These are phyloP conservation scores for Scaptomyza polygonia DNA, from an alignment of 2,888 invertebrate genomes.

Conservation along the genomic window DNA sequence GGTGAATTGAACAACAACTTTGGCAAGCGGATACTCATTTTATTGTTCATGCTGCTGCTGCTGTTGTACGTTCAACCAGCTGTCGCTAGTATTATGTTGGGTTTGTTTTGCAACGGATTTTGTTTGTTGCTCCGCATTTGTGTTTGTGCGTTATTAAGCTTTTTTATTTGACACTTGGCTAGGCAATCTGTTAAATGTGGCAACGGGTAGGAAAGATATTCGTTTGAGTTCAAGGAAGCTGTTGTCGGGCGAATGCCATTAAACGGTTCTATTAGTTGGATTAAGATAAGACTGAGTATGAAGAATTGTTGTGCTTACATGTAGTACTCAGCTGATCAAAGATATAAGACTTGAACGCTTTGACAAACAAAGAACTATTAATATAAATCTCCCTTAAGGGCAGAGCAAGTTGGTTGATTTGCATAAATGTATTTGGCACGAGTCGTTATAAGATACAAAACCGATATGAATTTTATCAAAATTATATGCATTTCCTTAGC, in stretches of 20 bases:
- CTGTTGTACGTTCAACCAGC: slow-evolving; percentile 40
- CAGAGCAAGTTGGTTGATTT: too few relatives aligned
- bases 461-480: too few relatives aligned
- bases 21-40: too few relatives aligned
- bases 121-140: slow-evolving; percentile 2
- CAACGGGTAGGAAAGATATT: too few relatives aligned
- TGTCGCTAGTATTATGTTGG: slow-evolving; percentile 28
- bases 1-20: slow-evolving; percentile 23
- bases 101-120: neutral
- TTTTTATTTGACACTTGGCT: slow-evolving; percentile 8
- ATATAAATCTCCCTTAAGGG: too few relatives aligned
- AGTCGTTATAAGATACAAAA: too few relatives aligned
- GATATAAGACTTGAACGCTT: too few relatives aligned
- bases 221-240: slow-evolving; percentile 4
- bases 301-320: neutral
- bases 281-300: neutral
- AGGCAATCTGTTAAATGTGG: too few relatives aligned
- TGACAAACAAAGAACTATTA: too few relatives aligned
- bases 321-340: neutral
- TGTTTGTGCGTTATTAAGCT: slow-evolving; percentile 10
- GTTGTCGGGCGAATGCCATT: neutral
- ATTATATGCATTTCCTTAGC: too few relatives aligned
- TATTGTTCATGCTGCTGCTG: slow-evolving; percentile 27
- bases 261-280: too few relatives aligned
- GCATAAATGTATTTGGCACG: too few relatives aligned